Conservation (phyloP, 2,888 invertebrate species). For the Galeruca laticollis region DNA sequence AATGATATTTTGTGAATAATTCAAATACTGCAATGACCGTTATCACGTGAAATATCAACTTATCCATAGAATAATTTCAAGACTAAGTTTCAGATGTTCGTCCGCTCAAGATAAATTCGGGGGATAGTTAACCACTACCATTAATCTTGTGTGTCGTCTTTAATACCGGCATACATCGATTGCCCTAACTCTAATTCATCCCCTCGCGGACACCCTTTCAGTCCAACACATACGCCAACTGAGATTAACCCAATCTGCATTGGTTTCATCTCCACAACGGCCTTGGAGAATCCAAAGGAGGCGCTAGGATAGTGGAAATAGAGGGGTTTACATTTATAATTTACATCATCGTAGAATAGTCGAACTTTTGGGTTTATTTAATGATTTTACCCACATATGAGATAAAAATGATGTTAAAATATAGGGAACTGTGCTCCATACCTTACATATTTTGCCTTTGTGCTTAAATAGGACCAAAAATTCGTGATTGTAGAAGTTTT, state of each 20-base stretch:
- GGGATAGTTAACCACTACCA: constrained; percentile 49
- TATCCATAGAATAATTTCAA: constrained; percentile 22
- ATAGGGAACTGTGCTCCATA: too few species aligned
- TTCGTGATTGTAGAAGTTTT: too few species aligned
- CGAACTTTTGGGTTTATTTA: too few species aligned
- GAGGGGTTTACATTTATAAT: neutral
- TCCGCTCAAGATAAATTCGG: constrained; percentile 54
- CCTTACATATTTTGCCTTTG: too few species aligned
- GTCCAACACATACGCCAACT: constrained; percentile 37
- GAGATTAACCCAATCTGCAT: constrained; percentile 47
- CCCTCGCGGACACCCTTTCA: constrained; percentile 16
- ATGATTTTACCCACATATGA: too few species aligned
- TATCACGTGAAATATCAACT: neutral
- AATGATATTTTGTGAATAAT: too few species aligned
- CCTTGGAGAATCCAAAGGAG: constrained; percentile 11
- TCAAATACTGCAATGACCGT: neutral
- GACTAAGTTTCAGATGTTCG: constrained; percentile 53
- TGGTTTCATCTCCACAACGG: constrained; percentile 36
- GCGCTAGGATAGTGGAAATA: neutral
- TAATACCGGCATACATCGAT: constrained; percentile 55
- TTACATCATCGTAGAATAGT: too few species aligned
- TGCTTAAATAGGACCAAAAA: too few species aligned
- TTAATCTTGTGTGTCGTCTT: constrained; percentile 56
- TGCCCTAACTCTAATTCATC: constrained; percentile 43
- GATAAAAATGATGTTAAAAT: too few species aligned